phyloP scores from a whole-genome alignment of 2,797 vertebrate species.

The Pogonophryne albipinna region DNA sequence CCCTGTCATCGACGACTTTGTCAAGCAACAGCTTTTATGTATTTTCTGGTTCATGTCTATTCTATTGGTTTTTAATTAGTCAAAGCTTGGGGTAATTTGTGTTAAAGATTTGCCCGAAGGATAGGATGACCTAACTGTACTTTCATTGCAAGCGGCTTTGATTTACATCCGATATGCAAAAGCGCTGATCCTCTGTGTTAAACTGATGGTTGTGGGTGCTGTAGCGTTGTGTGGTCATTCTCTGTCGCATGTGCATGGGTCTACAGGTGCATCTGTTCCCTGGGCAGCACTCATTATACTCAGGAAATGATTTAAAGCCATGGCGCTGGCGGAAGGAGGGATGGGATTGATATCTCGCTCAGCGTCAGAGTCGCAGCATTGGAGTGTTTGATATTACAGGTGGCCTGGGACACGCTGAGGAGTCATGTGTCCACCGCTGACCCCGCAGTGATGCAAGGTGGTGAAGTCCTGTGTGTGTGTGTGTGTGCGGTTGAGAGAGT shows the following conservation, averaged over 20 bases:
- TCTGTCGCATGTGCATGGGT: constrained; percentile 23
- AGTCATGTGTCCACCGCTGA: constrained; percentile 62
- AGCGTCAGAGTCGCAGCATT: constrained; percentile 26
- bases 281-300: constrained; percentile 21
- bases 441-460: constrained; percentile 35
- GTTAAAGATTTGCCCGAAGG: no score
- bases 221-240: constrained; percentile 20
- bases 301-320: constrained; percentile 67
- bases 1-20: no score
- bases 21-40: no score
- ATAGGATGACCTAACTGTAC: no score
- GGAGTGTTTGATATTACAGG: constrained; percentile 69
- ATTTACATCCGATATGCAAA: constrained; percentile 30
- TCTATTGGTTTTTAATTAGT: no score
- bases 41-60: no score
- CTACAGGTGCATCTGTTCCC: constrained; percentile 57
- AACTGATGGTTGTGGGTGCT: constrained; percentile 15
- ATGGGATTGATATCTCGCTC: constrained; percentile 65
- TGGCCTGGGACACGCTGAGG: constrained; percentile 61
- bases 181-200: constrained; percentile 8
- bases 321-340: constrained; percentile 33
- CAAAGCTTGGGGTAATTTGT: no score
- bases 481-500: constrained; percentile 23
- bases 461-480: constrained; percentile 40
- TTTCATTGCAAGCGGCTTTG: no score